Base-by-base conservation (phyloP, 1,140 invertebrate genomes). In the Megalopta genalis region DNA sequence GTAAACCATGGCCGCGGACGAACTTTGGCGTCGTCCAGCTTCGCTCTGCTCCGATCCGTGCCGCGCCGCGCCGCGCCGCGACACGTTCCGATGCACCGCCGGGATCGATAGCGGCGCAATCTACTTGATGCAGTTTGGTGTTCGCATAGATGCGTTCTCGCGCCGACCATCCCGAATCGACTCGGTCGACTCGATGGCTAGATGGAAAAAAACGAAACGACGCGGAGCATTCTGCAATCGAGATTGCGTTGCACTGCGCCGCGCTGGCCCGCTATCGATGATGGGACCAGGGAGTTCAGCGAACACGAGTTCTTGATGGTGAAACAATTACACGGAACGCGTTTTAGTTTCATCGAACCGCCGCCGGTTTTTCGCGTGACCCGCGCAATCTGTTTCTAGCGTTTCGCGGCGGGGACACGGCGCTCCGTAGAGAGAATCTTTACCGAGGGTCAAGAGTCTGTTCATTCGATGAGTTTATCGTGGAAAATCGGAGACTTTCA, bases 71-170 rank as follows among this genome's bases (percentile, higher is more conserved):
- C n/a, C n/a, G 10, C 12, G 10, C 9, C 14, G 10, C 42, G 14
- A 14, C 42, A 4, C 42, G 42, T 12, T 14, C 10, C 42, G 42
- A 46, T 46, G 27, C 52, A n/a, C 59, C 42, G n/a, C 42, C 42
- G 68, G 52, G 69, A 82, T 84, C 82, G 77, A 84, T 81, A 64
- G 78, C 67, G 73, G 78, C 67, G 78, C 83, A 85, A 85, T 84
- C 83, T 83, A 74, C 82, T 85, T 74, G 82, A 85, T 84, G 83
- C 77, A 84, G 72, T 68, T 84, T 72, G 66, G 83, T 80, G 74
- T 70, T 65, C 68, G 77, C 65, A 63, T 76, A 77, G 83, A 84
- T 81, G 82, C 83, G 79, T 84, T 85, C 63, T 73, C 82, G 72
- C 71, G 68, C 32, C 60, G 59, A 27, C 62, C 72, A 75, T 72